A percentile compares a stretch with the other conserved stretches of the same genome.
These are phyloP conservation scores for Galerucella calmariensis DNA, from an alignment of 2,888 invertebrate species.

Conservation along the genomic window DNA sequence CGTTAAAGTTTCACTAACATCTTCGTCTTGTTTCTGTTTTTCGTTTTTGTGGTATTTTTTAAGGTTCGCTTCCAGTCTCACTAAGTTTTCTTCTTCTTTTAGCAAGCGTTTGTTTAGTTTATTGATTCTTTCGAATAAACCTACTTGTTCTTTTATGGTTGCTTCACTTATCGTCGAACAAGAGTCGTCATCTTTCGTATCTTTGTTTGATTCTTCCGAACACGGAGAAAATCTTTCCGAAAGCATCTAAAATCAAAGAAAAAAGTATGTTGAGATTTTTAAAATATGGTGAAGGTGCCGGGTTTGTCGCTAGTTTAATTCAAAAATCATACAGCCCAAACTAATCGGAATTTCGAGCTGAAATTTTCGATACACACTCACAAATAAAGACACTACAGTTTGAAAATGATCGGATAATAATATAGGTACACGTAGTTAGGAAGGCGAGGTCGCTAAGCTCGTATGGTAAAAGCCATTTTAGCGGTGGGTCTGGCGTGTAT, in stretches of 20 bases:
- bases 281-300: background rate
- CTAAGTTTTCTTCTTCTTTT: constrained; percentile 78
- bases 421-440: too few species aligned
- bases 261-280: background rate
- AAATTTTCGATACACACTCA: too few species aligned
- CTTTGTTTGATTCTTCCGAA: constrained; percentile 61
- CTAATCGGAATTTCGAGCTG: too few species aligned
- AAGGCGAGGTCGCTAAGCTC: too few species aligned
- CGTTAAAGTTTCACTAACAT: constrained; percentile 56
- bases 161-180: constrained; percentile 68
- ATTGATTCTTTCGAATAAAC: constrained; percentile 78
- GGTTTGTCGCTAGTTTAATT: too few species aligned
- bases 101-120: constrained; percentile 79
- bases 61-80: constrained; percentile 70
- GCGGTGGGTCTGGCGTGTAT: too few species aligned
- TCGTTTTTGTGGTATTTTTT: constrained; percentile 64
- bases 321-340: too few species aligned
- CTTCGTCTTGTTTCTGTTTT: constrained; percentile 56
- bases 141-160: constrained; percentile 72
- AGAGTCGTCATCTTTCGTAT: constrained; percentile 61
- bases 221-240: constrained; percentile 63
- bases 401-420: too few species aligned
- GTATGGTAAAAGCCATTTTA: too few species aligned
- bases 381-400: too few species aligned
- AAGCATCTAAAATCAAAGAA: constrained; percentile 51